These are phyloP conservation scores for Maconellicoccus hirsutus DNA, from an alignment of 1,140 invertebrate genomes.

Conservation along the genomic window DNA sequence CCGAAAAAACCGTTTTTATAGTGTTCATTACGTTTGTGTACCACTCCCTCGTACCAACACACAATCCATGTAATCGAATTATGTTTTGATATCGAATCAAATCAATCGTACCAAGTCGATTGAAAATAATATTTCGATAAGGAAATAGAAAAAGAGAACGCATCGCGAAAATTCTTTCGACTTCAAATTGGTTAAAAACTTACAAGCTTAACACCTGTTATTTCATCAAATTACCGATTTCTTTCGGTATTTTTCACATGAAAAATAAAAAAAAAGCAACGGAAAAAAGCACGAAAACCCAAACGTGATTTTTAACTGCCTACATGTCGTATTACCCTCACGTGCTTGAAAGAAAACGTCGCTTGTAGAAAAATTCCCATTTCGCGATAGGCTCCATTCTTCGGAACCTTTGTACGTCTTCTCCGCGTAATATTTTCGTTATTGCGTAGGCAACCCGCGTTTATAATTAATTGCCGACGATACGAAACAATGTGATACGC, in stretches of 20 bases:
- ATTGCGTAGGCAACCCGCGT: no score
- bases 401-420: no score
- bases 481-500: no score
- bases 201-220: constrained; percentile 2
- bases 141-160: background rate
- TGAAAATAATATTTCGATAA: constrained; percentile 17
- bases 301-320: no score
- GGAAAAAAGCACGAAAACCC: no score
- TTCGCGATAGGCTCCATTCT: no score
- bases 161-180: background rate
- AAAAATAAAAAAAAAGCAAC: no score
- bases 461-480: no score
- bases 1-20: constrained; percentile 16
- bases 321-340: no score
- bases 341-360: no score
- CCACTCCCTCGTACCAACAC: background rate
- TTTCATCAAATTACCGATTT: background rate
- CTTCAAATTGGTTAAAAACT: constrained; percentile 1
- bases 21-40: constrained; percentile 14
- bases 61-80: constrained; percentile 9
- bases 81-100: constrained; percentile 22
- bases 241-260: background rate
- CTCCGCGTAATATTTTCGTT: no score
- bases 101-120: constrained; percentile 11
- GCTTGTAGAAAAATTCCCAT: no score